Evolutionary conservation across 1,140 invertebrate genomes (phyloP).

Genomic region (Drosophila teissieri): DNA sequence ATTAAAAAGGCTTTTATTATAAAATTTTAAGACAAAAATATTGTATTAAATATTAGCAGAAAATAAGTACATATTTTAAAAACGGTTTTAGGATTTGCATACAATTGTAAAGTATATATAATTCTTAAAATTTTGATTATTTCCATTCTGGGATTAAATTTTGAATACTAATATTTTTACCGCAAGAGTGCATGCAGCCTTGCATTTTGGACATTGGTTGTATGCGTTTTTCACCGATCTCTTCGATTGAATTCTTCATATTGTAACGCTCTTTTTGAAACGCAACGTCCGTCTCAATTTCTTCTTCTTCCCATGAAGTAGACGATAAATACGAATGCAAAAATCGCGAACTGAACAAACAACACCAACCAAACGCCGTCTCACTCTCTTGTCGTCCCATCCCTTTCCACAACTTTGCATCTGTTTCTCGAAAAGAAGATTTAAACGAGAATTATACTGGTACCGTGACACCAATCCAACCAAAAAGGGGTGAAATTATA

Average conservation of each 20-base stretch:
- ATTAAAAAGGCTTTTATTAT: too few relatives aligned
- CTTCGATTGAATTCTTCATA: slow-evolving; percentile 31
- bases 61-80: too few relatives aligned
- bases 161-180: not conserved
- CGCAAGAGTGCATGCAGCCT: not conserved
- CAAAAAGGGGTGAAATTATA: slow-evolving; percentile 10
- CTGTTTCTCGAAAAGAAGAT: slow-evolving; percentile 41
- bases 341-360: slow-evolving; percentile 33
- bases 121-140: too few relatives aligned
- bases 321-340: slow-evolving; percentile 35
- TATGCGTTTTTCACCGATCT: slow-evolving; percentile 17
- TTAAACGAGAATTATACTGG: slow-evolving; percentile 37
- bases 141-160: too few relatives aligned
- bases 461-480: slow-evolving; percentile 24
- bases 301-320: slow-evolving; percentile 35
- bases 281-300: slow-evolving; percentile 46
- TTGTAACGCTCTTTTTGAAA: slow-evolving; percentile 50
- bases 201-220: slow-evolving; percentile 30
- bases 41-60: too few relatives aligned
- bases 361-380: slow-evolving; percentile 8
- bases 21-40: too few relatives aligned
- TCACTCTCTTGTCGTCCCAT: slow-evolving; percentile 6
- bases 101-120: too few relatives aligned
- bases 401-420: slow-evolving; percentile 26
- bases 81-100: too few relatives aligned